Evolutionary conservation across 2,888 invertebrate genomes (phyloP), one percentile per base, ranked within the genome.

Genomic region (Phaedon cochleariae): DNA sequence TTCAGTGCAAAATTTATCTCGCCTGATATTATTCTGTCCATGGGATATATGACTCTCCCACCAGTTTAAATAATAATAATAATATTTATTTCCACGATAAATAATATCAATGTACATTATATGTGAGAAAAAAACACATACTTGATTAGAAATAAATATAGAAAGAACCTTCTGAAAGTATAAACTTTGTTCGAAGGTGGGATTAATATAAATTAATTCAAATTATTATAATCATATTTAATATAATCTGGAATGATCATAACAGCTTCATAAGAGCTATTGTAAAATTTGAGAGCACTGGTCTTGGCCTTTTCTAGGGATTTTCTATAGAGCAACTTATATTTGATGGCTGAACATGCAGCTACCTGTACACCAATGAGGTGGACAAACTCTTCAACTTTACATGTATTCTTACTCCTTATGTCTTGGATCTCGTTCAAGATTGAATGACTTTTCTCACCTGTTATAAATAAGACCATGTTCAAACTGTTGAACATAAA

Each of bases 281-380:
- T 55, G 18, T 7, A 20, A 12, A 29, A n/a, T 17, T 5, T 9
- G 18, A 76, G 51, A 31, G 62, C 73, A 18, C 64, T 17, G 57
- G 51, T 62, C 59, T 69, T 68, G 41, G 60, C 52, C 15, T 66
- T 52, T 62, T 73, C 69, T 7, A 72, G 45, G 18, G 62, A 10
- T 62, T 57, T 62, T 1, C 41, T 62, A 17, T 62, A 57, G 10
- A 62, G 29, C 22, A 15, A 49, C 0, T 59, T 62, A 58, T 62
- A 65, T 22, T 31, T 41, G 22, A 65, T 41, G 5, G 61, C 66
- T 4, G 62, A 60, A 48, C 66, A 64, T n/a, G 51, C 48, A 45
- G 67, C 46, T 15, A 53, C 20, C 9, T 64, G n/a, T 9, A 21
- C 34, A 1, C 64, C 64, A 12, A 64, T 61, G 6, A 67, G 59